Conservation (phyloP, 1,140 invertebrate genomes). For the Anastrepha obliqua region DNA sequence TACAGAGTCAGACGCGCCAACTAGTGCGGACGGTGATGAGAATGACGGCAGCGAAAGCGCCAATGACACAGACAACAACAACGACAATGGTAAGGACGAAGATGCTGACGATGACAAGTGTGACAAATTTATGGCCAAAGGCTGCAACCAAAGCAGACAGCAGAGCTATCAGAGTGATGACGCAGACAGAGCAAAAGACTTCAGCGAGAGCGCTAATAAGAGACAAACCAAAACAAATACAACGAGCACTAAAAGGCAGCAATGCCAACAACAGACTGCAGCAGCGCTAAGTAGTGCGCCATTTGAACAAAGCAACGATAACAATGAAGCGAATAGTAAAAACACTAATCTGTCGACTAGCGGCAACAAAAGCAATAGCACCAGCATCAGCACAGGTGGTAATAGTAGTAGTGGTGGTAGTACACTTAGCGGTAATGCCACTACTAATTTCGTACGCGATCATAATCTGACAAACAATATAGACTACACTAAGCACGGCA, state of each 20-base stretch:
- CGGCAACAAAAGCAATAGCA: constrained; percentile 54
- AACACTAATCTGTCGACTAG: constrained; percentile 16
- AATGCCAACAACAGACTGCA: not conserved
- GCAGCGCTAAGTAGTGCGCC: not conserved
- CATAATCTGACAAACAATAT: not conserved
- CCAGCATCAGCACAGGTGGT: not conserved
- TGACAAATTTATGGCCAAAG: constrained; percentile 4
- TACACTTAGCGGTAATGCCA: constrained; percentile 22
- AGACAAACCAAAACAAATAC: not conserved
- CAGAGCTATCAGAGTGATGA: not conserved
- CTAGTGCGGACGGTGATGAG: not conserved
- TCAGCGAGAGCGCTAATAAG: not conserved
- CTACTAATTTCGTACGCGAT: not conserved
- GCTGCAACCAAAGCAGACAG: not conserved
- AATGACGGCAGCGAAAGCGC: constrained; percentile 57
- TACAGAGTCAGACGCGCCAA: not conserved
- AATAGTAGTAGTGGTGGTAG: constrained; percentile 56
- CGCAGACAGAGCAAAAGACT: constrained; percentile 26
- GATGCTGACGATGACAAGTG: constrained; percentile 31
- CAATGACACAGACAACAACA: constrained; percentile 38
- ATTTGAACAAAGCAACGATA: not conserved
- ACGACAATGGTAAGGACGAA: not conserved
- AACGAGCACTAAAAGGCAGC: not conserved
- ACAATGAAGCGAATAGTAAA: constrained; percentile 32
- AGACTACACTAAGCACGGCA: not conserved